Base-by-base conservation (phyloP, 2,797 vertebrate genomes). In the Cynopterus sphinx region DNA sequence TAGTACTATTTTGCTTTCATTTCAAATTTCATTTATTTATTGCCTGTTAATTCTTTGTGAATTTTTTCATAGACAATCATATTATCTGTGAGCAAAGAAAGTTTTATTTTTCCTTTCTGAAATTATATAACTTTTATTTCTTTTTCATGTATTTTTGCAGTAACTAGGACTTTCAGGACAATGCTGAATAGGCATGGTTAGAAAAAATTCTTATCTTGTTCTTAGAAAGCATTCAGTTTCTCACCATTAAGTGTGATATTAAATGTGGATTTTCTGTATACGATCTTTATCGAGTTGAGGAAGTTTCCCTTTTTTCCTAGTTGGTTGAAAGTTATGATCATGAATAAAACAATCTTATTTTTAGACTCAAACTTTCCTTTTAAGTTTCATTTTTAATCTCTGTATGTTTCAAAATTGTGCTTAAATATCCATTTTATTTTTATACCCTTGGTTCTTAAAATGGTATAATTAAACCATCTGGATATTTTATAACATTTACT, bases 381-480 rank as follows among this genome's bases (percentile, higher is more conserved):
- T 86, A 68, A 79, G 31, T 84, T 79, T 81, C 77, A 36, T 74
- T 94, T 90, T 91, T 77, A 55, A 83, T 96, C 39, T 46, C 61
- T 91, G 3, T 2, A 26, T 75, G 0, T 75, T 92, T 95, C 78
- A 43, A 87, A 79, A 0, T 67, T 97, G 36, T 85, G n/a, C 57
- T 96, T 96, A 75, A 88, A 96, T 94, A 63, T 96, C 49, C 84
- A 75, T 84, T 94, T 82, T 4, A 78, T 95, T 96, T 98, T 97
- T 89, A 94, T 73, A 71, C 3, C 9, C 75, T 89, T 51, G 15
- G 6, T 65, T 96, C 33, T 90, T 92, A 15, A 95, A 73, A 31
- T 71, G 22, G 3, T 36, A 67, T 68, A 78, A 97, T 93, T 96
- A 97, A 98, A 81, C 87, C 96, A 97, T 95, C 87, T 96, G 87